phyloP scores from a whole-genome alignment of 2,888 invertebrate genomes.

The Ophion ventricosus region DNA sequence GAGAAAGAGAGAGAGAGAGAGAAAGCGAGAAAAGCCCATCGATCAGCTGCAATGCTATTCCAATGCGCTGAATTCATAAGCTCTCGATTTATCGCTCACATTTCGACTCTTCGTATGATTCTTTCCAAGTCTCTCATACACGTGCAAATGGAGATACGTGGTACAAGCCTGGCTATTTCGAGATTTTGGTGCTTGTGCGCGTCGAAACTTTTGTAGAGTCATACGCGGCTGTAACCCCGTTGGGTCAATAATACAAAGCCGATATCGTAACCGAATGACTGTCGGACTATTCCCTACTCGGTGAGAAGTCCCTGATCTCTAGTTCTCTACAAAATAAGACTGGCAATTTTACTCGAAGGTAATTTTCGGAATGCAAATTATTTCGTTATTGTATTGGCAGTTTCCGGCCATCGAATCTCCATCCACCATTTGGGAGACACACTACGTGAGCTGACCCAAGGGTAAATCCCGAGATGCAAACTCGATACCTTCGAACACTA shows the following conservation, averaged over 20 bases:
- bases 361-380: not conserved
- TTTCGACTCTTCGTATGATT: slow-evolving; percentile 52
- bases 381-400: not conserved
- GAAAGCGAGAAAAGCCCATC: slow-evolving; percentile 38
- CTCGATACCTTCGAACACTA: slow-evolving; percentile 35
- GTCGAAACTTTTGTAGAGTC: slow-evolving; percentile 3
- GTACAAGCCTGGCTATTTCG: slow-evolving; percentile 12
- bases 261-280: not conserved
- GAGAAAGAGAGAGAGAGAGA: not conserved
- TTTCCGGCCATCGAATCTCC: not conserved
- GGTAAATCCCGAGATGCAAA: slow-evolving; percentile 12
- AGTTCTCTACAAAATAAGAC: not conserved
- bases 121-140: slow-evolving; percentile 18
- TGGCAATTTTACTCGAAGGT: not conserved
- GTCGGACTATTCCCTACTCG: slow-evolving; percentile 2
- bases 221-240: not conserved
- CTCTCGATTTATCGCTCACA: slow-evolving; percentile 72
- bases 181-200: not conserved
- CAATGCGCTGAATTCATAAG: slow-evolving; percentile 77
- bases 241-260: not conserved
- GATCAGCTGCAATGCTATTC: slow-evolving; percentile 74
- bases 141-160: slow-evolving; percentile 18
- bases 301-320: not conserved
- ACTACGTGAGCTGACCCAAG: slow-evolving; percentile 3
- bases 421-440: not conserved